Percentiles rank a stretch among this genome's conserved stretches.
Conservation (phyloP, 2,113 vertebrate species). For the Tachysurus vachellii region DNA sequence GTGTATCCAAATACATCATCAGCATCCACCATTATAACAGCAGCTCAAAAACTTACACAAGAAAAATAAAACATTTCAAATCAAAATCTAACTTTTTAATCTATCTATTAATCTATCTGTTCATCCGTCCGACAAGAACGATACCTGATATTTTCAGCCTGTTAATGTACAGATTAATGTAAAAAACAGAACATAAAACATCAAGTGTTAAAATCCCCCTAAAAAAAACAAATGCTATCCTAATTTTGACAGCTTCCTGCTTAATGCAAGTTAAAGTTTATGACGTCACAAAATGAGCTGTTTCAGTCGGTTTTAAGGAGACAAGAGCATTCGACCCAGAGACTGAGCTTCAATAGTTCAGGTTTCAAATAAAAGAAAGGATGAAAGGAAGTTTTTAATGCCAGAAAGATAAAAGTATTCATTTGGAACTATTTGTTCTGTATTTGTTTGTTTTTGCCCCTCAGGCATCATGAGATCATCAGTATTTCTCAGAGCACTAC, state of each 20-base stretch:
- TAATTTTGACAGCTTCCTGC: not conserved
- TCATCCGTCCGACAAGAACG: no score
- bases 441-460: not conserved
- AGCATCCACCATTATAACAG: not conserved
- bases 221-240: not conserved
- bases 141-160: no score
- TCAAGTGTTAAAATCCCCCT: no score
- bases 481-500: not conserved
- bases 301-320: not conserved
- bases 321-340: not conserved
- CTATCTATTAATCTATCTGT: no score
- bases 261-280: not conserved
- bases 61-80: no score
- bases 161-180: no score
- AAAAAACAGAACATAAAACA: no score
- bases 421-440: not conserved
- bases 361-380: not conserved
- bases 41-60: no score
- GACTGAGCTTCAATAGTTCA: not conserved
- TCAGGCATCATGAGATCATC: conserved; percentile 48
- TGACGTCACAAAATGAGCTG: not conserved
- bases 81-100: no score
- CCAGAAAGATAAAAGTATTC: not conserved
- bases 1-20: not conserved
- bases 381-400: not conserved